Evolutionary conservation across 2,888 invertebrate genomes (phyloP).

Genomic region (Drosophila testacea): DNA sequence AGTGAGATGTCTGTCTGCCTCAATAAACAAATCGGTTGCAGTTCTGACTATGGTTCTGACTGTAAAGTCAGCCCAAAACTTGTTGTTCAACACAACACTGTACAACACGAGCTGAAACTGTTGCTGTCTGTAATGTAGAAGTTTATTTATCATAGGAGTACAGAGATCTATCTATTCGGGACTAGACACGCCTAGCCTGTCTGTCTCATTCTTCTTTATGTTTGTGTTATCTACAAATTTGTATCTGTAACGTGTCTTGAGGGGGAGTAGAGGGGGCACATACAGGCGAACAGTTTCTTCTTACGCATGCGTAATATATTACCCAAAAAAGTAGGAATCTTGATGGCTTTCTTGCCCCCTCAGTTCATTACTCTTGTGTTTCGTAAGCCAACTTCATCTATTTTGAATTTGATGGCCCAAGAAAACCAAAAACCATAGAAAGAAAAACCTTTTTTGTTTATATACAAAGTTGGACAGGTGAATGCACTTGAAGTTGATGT

Average conservation of each 20-base stretch:
- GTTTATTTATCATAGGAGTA: slow-evolving; percentile 39
- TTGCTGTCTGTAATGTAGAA: slow-evolving; percentile 19
- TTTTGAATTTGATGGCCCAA: slow-evolving; percentile 20
- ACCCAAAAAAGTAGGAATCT: slow-evolving; percentile 21
- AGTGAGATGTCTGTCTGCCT: slow-evolving; percentile 33
- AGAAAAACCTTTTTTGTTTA: slow-evolving; percentile 20
- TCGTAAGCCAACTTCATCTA: slow-evolving; percentile 28
- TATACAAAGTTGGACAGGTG: slow-evolving; percentile 40
- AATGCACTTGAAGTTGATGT: slow-evolving; percentile 44
- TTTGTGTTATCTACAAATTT: slow-evolving; percentile 43
- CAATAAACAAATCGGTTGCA: slow-evolving; percentile 43
- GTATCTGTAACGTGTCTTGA: slow-evolving; percentile 31
- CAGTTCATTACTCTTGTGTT: slow-evolving; percentile 42
- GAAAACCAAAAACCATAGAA: neutral
- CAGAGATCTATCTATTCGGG: slow-evolving; percentile 10
- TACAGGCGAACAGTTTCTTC: slow-evolving; percentile 34
- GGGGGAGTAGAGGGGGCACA: slow-evolving; percentile 1
- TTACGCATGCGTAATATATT: slow-evolving; percentile 49
- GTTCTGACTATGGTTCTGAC: slow-evolving; percentile 13
- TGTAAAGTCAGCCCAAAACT: slow-evolving; percentile 15
- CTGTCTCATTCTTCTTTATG: slow-evolving; percentile 15
- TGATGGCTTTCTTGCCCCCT: slow-evolving; percentile 24
- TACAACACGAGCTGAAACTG: slow-evolving; percentile 26
- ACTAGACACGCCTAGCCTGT: slow-evolving; percentile 21
- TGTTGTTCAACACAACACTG: slow-evolving; percentile 32